These are phyloP conservation scores for Tanypteryx hageni DNA, from an alignment of 2,888 invertebrate genomes.

Conservation along the genomic window DNA sequence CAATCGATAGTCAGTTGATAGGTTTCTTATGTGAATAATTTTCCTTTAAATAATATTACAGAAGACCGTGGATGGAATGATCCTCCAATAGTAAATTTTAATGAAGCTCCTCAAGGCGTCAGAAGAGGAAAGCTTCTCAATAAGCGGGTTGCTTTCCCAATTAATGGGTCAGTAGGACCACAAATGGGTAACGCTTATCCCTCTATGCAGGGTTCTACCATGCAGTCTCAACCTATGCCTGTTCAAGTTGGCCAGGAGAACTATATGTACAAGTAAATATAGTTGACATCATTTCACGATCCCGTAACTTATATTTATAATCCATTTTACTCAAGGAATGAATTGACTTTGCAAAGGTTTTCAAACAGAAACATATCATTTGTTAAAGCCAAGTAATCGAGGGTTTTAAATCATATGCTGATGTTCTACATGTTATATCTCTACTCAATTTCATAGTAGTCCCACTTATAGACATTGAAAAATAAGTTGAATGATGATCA, in stretches of 20 bases:
- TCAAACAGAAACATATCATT: neutral
- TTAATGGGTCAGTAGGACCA: conserved; percentile 33
- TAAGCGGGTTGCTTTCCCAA: conserved; percentile 53
- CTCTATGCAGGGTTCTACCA: conserved; percentile 5
- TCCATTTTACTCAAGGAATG: neutral
- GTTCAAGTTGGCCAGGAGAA: neutral
- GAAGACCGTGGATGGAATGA: conserved; percentile 47
- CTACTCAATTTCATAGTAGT: too few species aligned
- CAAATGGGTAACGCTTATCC: neutral
- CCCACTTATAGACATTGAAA: too few species aligned
- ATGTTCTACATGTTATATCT: neutral
- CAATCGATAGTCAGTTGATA: too few species aligned
- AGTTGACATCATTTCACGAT: neutral
- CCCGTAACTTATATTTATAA: neutral
- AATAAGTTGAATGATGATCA: too few species aligned
- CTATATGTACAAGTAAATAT: conserved; percentile 22
- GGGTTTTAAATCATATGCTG: neutral
- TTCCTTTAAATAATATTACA: neutral
- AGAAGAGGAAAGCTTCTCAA: conserved; percentile 48
- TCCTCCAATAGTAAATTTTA: conserved; percentile 39
- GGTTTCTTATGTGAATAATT: neutral
- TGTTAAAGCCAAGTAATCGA: neutral
- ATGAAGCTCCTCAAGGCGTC: conserved; percentile 12
- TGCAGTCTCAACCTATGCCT: conserved; percentile 7
- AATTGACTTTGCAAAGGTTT: neutral